phyloP scores from a whole-genome alignment of 1,140 invertebrate species.

The Geopemphigus sp. region DNA sequence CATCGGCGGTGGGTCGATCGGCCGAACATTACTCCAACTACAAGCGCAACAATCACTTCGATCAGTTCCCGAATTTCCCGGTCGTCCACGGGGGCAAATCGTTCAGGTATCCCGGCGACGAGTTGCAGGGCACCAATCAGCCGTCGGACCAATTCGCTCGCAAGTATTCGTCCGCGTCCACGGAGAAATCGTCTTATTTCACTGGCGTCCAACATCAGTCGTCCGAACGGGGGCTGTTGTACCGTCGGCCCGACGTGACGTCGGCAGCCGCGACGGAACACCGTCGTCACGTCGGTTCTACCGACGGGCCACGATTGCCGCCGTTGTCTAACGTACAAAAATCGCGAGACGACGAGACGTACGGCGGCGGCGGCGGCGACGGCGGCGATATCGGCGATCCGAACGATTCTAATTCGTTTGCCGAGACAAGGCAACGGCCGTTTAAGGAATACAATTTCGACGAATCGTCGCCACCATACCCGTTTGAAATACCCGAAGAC shows the following conservation, averaged over 20 bases:
- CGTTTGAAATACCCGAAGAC: slow-evolving; percentile 21
- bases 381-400: no score
- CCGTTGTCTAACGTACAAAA: no score
- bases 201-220: background rate
- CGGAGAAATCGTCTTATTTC: background rate
- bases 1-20: background rate
- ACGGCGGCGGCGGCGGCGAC: background rate
- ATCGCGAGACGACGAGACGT: background rate
- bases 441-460: no score
- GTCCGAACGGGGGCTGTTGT: background rate
- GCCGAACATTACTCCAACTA: background rate
- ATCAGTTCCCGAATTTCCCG: background rate
- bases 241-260: background rate
- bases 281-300: background rate
- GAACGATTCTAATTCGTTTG: no score
- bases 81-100: background rate
- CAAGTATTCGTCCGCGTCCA: background rate
- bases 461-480: background rate
- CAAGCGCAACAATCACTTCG: background rate
- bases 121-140: no score
- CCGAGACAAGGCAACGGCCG: no score
- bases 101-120: background rate
- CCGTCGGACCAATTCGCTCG: background rate
- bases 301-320: background rate
- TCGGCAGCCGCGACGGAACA: background rate